A percentile compares a stretch with the other conserved stretches of the same genome.
Conservation (phyloP, 2,113 vertebrate genomes). For the Ardeotis arabs region DNA sequence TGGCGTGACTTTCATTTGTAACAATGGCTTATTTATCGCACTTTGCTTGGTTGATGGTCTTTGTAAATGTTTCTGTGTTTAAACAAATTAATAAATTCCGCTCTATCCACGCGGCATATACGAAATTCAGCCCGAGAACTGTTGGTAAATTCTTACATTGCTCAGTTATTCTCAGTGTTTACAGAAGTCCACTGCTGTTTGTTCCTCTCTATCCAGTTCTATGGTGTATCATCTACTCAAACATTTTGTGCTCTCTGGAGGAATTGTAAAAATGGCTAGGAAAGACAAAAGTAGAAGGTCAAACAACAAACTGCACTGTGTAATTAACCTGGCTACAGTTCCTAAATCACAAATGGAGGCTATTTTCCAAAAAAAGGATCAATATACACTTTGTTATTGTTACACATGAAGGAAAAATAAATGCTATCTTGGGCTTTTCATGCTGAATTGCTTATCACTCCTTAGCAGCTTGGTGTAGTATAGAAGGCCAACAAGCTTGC, state of each 20-base stretch:
- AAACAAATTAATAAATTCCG: background rate
- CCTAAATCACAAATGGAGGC: background rate
- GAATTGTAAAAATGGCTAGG: background rate
- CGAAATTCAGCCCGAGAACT: background rate
- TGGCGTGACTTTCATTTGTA: background rate
- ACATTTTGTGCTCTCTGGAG: background rate
- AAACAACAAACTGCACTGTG: background rate
- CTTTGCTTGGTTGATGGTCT: background rate
- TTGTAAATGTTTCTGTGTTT: background rate
- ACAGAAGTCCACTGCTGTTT: background rate
- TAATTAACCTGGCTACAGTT: conserved; percentile 16
- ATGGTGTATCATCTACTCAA: background rate
- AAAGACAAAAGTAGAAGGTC: conserved; percentile 11
- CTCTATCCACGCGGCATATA: rapidly evolving
- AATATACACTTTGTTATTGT: background rate
- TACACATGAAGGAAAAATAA: conserved; percentile 16
- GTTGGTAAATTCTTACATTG: background rate
- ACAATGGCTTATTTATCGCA: background rate
- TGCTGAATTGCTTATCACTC: conserved; percentile 42
- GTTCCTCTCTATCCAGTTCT: background rate
- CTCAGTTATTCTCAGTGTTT: background rate
- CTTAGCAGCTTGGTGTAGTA: conserved; percentile 22
- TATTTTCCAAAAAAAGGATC: background rate
- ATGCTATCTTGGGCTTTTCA: conserved; percentile 27
- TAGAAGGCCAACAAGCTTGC: background rate